Conservation (phyloP, 1,140 invertebrate species). For the Rhyzopertha dominica region DNA sequence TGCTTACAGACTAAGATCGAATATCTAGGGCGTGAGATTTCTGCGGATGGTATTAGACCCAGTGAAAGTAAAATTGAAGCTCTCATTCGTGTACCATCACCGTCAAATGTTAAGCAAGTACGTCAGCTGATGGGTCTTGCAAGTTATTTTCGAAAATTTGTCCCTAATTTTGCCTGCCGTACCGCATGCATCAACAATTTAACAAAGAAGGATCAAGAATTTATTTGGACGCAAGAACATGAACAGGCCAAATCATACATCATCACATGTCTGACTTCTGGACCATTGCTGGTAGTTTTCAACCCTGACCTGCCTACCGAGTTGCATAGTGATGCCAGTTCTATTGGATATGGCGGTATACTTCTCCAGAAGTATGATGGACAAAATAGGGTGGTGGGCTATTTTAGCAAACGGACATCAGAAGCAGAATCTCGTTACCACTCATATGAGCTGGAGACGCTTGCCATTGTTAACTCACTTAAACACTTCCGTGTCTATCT, state of each 20-base stretch:
- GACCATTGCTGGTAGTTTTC: slow-evolving; percentile 40
- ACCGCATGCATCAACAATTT: slow-evolving; percentile 33
- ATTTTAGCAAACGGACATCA: slow-evolving; percentile 33
- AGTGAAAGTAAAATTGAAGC: slow-evolving; percentile 30
- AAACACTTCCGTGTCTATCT: slow-evolving; percentile 16
- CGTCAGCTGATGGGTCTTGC: slow-evolving; percentile 33
- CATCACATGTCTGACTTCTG: slow-evolving; percentile 13
- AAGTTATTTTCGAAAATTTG: slow-evolving; percentile 37
- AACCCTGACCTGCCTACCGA: slow-evolving; percentile 29
- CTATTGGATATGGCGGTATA: slow-evolving; percentile 33
- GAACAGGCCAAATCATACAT: slow-evolving; percentile 29
- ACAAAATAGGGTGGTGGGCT: slow-evolving; percentile 23
- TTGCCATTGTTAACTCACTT: slow-evolving; percentile 26
- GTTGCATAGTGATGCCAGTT: slow-evolving; percentile 42
- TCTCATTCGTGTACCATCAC: slow-evolving; percentile 27
- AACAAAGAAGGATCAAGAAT: slow-evolving; percentile 33
- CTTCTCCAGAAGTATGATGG: slow-evolving; percentile 39
- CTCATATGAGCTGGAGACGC: slow-evolving; percentile 34
- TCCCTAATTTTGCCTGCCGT: slow-evolving; percentile 32
- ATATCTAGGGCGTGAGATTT: slow-evolving; percentile 34
- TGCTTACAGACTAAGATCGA: slow-evolving; percentile 25
- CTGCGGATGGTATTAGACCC: slow-evolving; percentile 16
- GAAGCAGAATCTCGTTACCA: slow-evolving; percentile 28
- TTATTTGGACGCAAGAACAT: slow-evolving; percentile 26
- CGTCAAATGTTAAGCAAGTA: slow-evolving; percentile 34